Evolutionary conservation across 1,140 invertebrate species (phyloP).

Genomic region (Bombus impatiens): DNA sequence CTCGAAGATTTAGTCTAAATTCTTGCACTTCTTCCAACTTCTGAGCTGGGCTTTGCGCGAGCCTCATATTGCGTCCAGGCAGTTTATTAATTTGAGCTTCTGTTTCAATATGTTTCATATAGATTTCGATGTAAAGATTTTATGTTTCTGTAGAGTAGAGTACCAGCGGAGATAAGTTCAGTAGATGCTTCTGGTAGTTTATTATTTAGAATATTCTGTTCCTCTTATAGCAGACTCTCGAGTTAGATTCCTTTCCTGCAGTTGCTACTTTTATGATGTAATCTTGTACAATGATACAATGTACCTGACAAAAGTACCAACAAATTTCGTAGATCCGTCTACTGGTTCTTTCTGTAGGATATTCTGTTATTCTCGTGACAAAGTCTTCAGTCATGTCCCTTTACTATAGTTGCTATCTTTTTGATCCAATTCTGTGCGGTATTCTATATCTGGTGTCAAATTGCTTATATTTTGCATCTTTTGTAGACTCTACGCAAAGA

Average conservation of each 20-base stretch:
- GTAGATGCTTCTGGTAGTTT: background rate
- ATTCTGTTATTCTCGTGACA: background rate
- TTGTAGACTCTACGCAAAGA: background rate
- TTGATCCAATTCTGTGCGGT: background rate
- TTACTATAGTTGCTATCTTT: background rate
- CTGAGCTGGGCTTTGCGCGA: no score
- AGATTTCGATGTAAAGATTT: no score
- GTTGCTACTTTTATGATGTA: background rate
- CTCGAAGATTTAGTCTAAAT: background rate
- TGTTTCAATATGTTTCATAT: background rate
- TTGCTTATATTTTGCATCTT: background rate
- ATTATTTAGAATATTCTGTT: background rate
- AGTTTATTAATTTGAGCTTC: background rate
- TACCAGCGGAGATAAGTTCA: background rate
- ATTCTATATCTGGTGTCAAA: background rate
- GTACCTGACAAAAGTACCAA: background rate
- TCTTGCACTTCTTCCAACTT: background rate
- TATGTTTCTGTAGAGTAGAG: no score
- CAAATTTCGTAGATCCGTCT: background rate
- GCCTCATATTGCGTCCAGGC: background rate
- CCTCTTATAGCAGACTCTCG: background rate
- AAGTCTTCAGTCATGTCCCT: background rate
- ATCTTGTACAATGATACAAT: background rate
- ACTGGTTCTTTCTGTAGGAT: background rate
- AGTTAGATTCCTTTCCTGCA: background rate